Percentiles rank a stretch among this genome's conserved stretches.
phyloP scores from a whole-genome alignment of 2,888 invertebrate species.

The Deilephila porcellus region DNA sequence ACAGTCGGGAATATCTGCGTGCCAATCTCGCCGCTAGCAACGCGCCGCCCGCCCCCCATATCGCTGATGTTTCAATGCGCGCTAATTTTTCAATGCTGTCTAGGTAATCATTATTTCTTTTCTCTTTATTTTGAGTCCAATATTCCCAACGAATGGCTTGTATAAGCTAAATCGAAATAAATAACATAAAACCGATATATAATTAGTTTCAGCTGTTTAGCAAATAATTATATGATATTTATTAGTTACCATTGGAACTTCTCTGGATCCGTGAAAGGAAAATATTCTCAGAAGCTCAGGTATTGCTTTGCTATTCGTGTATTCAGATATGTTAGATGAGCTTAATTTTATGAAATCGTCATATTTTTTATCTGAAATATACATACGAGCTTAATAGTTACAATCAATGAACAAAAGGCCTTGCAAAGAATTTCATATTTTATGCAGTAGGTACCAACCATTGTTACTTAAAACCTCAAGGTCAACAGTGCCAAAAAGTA shows the following conservation, averaged over 20 bases:
- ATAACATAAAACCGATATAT: not conserved
- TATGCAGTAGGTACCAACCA: constrained; percentile 59
- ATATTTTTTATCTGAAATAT: constrained; percentile 83
- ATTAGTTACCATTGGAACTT: constrained; percentile 57
- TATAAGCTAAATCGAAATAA: constrained; percentile 52
- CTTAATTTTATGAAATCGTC: constrained; percentile 84
- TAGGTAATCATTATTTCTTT: constrained; percentile 60
- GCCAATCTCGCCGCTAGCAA: constrained; percentile 84
- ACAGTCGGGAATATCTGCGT: constrained; percentile 76
- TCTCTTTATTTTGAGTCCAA: constrained; percentile 60
- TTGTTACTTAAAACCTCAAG: constrained; percentile 86
- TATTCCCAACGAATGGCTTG: constrained; percentile 86
- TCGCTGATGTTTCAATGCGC: constrained; percentile 84
- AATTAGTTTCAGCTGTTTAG: not conserved
- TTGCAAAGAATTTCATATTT: not conserved
- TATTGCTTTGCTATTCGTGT: constrained; percentile 84
- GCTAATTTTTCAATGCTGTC: constrained; percentile 76
- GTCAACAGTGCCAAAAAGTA: constrained; percentile 88
- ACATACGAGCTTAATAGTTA: not conserved
- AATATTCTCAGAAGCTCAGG: constrained; percentile 82
- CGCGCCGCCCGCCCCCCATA: constrained; percentile 82
- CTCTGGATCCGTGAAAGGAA: constrained; percentile 57
- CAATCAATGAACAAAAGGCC: not conserved
- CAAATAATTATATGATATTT: not conserved
- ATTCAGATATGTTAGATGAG: constrained; percentile 80